Evolutionary conservation across 2,888 invertebrate species (phyloP).

Genomic region (Neoitamus cyanurus): DNA sequence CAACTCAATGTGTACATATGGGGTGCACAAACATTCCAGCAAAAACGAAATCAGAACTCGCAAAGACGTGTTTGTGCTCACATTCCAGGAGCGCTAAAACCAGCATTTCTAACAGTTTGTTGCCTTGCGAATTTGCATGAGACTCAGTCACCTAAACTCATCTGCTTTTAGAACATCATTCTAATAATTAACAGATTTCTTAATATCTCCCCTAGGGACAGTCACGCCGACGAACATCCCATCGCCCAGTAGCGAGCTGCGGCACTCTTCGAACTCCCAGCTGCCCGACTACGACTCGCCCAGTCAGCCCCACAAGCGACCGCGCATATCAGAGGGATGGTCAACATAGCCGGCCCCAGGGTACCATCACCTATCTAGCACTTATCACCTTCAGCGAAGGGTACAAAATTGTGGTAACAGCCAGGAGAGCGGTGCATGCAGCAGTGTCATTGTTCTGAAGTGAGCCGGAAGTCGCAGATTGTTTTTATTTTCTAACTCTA

Average conservation of each 20-base stretch:
- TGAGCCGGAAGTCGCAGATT: conserved; percentile 36
- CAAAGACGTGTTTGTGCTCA: not conserved
- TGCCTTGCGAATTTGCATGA: conserved; percentile 52
- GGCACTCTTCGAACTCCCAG: conserved; percentile 62
- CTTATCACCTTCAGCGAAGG: conserved; percentile 39
- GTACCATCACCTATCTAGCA: conserved; percentile 13
- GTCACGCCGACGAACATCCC: conserved; percentile 87
- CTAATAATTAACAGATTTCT: conserved; percentile 65
- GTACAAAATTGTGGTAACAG: conserved; percentile 40
- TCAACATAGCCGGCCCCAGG: conserved; percentile 77
- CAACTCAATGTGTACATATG: not conserved
- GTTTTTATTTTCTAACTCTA: conserved; percentile 26
- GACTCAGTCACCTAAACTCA: conserved; percentile 51
- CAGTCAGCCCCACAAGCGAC: conserved; percentile 76
- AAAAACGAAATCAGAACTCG: not conserved
- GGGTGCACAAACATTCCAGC: not conserved
- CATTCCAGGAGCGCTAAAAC: not conserved
- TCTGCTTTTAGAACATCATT: conserved; percentile 56
- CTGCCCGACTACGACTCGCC: conserved; percentile 73
- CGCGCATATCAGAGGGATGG: conserved; percentile 91
- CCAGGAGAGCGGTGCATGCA: conserved; percentile 45
- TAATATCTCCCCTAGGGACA: conserved; percentile 71
- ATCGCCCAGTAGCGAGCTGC: conserved; percentile 73
- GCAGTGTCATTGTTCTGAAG: conserved; percentile 57
- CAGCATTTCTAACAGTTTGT: conserved; percentile 19